Base-by-base conservation (phyloP, 2,113 vertebrate species). In the Progne subis region DNA sequence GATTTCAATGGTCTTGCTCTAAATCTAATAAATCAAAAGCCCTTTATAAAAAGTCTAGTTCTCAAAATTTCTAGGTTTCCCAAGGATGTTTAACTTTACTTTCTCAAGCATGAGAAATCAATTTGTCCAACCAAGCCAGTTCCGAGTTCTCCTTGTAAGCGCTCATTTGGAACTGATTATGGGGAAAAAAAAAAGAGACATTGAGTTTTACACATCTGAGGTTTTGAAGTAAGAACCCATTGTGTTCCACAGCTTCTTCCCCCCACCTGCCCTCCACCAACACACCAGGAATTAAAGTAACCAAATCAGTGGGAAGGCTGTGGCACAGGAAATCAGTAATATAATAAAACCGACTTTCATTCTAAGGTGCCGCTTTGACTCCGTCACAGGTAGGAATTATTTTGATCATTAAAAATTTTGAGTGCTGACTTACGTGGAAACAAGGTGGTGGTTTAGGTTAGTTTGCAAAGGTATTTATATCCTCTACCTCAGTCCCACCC, bases 131-230 rank as follows among this genome's bases (percentile, higher is more conserved):
- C 72, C 63, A 83, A 95, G 70, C 82, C 92, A 92, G 94, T 97
- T 97, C 88, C 15, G 11, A 97, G 61, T 95, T 97, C 87, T 94
- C 86, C 86, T 92, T 96, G 78, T 78, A 96, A 96, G 88, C 32
- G 25, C 82, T 94, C 96, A 95, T 97, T 98, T 98, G 98, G 98
- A 98, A 98, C 85, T 95, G 94, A 98, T 98, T 97, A 97, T 49
- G 95, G 94, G 26, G 43, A 83, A 49, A 83, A 92, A 92, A 44
- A 44, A 44, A 79, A 90, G 60, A 78, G 84, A 96, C 39, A 8
- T 29, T 59, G 88, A 97, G 90, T 95, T 96, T 95, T 89, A 96
- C 77, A 97, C 96, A 95, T 96, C 90, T 96, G 70, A 44, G 63
- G 91, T 83, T 97, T 81, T 92, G 69, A 95, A 96, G 88, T 74